These are phyloP conservation scores for Marcusenius ussheri DNA, from an alignment of 2,113 vertebrate genomes.

Conservation along the genomic window DNA sequence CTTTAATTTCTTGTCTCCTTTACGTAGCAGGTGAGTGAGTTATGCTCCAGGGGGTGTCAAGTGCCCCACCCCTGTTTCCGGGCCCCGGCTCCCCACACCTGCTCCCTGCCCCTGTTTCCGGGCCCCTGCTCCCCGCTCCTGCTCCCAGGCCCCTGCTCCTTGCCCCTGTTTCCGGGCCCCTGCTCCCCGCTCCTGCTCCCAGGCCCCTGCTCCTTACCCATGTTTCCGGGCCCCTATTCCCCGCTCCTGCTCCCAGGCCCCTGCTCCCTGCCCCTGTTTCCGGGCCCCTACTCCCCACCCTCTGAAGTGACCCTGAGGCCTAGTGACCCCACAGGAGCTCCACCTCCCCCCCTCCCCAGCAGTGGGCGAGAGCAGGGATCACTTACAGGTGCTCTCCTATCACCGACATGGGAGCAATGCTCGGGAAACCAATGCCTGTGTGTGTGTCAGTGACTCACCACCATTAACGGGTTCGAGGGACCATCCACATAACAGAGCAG, in stretches of 20 bases:
- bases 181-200: too few species aligned
- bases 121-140: too few species aligned
- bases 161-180: too few species aligned
- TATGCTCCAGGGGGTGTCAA: background rate
- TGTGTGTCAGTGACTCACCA: conserved; percentile 10
- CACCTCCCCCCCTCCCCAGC: background rate
- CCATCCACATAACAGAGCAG: background rate
- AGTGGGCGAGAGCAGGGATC: background rate
- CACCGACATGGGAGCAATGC: background rate
- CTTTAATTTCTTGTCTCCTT: background rate
- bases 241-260: too few species aligned
- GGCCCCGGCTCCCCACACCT: too few species aligned
- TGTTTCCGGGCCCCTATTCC: too few species aligned
- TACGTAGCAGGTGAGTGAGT: background rate
- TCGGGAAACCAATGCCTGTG: conserved; percentile 1
- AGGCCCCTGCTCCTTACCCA: background rate
- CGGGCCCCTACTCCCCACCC: background rate
- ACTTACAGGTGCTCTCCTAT: background rate
- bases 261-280: background rate
- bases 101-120: too few species aligned
- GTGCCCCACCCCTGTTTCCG: background rate
- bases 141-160: too few species aligned
- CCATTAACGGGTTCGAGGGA: background rate
- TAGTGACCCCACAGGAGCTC: background rate
- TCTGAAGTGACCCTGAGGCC: background rate